Conservation (phyloP, 2,797 vertebrate genomes). For the Coreius guichenoti region DNA sequence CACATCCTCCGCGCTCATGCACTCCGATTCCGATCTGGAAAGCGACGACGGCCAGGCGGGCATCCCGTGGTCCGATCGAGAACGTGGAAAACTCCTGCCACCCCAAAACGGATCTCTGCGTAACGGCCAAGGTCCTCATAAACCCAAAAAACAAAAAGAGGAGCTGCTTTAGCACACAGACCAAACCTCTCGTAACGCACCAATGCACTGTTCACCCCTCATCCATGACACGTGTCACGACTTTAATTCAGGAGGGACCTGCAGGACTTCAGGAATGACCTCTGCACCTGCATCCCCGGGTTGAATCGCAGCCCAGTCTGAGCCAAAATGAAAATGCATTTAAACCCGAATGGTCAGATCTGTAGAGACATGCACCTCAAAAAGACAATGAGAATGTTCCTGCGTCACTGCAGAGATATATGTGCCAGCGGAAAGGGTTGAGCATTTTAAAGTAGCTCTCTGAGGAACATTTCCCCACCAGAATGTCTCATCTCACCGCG, state of each 20-base stretch:
- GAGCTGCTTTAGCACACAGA: constrained; percentile 86
- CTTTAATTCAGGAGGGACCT: constrained; percentile 51
- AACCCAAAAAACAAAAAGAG: constrained; percentile 87
- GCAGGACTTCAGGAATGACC: constrained; percentile 56
- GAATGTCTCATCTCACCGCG: constrained; percentile 60
- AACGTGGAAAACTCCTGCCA: constrained; percentile 90
- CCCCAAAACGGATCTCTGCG: constrained; percentile 92
- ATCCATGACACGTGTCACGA: constrained; percentile 43
- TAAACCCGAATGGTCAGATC: constrained; percentile 3
- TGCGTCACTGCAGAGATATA: constrained; percentile 37
- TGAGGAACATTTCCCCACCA: constrained; percentile 33
- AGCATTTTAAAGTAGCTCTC: constrained; percentile 44
- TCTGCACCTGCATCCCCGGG: constrained; percentile 54
- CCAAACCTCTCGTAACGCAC: constrained; percentile 43
- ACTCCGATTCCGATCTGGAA: constrained; percentile 95
- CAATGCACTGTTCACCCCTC: constrained; percentile 63
- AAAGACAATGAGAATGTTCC: constrained; percentile 71
- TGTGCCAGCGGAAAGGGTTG: constrained; percentile 27
- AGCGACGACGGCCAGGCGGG: constrained; percentile 93
- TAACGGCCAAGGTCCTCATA: constrained; percentile 87
- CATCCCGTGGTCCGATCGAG: constrained; percentile 87
- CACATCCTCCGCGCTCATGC: constrained; percentile 94
- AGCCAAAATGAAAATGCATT: constrained; percentile 63
- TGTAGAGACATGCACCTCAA: constrained; percentile 60
- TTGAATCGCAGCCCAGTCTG: constrained; percentile 67